Conservation (phyloP, 2,888 invertebrate genomes). For the Macrosiphum euphorbiae region DNA sequence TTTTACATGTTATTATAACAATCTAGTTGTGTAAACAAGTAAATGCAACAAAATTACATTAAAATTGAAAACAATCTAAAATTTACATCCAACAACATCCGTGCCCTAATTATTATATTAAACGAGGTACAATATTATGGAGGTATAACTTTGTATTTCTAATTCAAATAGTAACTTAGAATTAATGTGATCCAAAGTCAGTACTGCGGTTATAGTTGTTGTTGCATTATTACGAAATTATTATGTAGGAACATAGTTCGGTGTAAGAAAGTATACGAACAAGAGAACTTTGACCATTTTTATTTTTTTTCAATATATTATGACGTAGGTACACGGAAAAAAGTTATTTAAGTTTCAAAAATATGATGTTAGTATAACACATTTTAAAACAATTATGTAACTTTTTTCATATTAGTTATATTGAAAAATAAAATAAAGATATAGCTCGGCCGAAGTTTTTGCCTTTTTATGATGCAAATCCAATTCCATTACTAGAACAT, state of each 20-base stretch:
- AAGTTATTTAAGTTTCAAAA: not conserved
- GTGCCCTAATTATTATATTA: not conserved
- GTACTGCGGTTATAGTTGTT: not conserved
- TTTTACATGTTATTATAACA: too few relatives aligned
- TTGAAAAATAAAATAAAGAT: not conserved
- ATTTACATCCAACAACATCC: too few relatives aligned
- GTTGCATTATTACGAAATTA: not conserved
- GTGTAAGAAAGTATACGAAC: not conserved
- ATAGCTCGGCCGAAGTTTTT: not conserved
- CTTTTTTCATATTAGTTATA: not conserved
- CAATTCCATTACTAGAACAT: not conserved
- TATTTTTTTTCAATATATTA: not conserved
- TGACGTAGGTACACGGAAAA: not conserved
- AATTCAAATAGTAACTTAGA: not conserved
- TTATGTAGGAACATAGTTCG: not conserved
- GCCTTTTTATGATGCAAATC: not conserved
- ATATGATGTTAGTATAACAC: not conserved
- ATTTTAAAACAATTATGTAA: not conserved
- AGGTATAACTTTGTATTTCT: too few relatives aligned
- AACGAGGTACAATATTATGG: not conserved
- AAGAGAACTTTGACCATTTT: not conserved
- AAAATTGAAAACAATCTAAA: too few relatives aligned
- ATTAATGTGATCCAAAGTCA: not conserved
- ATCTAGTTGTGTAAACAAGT: too few relatives aligned
- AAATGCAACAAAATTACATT: too few relatives aligned